phyloP scores from a whole-genome alignment of 2,113 vertebrate species.

The Cranoglanis bouderius region DNA sequence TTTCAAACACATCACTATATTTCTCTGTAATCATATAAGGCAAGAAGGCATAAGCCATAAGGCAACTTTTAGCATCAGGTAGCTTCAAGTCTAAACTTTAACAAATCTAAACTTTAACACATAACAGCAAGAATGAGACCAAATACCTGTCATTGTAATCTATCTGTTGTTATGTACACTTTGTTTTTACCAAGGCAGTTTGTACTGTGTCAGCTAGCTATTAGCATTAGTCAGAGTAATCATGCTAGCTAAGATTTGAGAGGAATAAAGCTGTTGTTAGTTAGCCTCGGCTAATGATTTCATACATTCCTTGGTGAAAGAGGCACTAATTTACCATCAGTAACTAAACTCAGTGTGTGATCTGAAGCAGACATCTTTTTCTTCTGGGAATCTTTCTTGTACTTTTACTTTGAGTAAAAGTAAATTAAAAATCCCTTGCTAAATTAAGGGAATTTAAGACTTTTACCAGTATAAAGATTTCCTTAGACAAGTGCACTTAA shows the following conservation, averaged over 20 bases:
- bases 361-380: neutral
- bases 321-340: neutral
- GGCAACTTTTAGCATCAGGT: neutral
- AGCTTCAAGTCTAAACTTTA: neutral
- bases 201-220: neutral
- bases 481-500: neutral
- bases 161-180: neutral
- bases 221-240: neutral
- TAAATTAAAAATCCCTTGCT: neutral
- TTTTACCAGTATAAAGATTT: neutral
- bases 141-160: neutral
- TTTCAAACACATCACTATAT: neutral
- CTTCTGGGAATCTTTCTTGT: neutral
- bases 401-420: neutral
- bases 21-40: neutral
- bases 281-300: slow-evolving; percentile 7
- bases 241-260: neutral
- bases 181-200: neutral
- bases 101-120: neutral
- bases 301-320: neutral
- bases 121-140: neutral
- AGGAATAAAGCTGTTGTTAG: slow-evolving; percentile 1
- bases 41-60: too few species aligned
- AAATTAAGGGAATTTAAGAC: neutral
- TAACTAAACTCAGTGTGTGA: neutral